Evolutionary conservation across 2,113 vertebrate genomes (phyloP), one percentile per base, ranked within the genome.

Genomic region (Bungarus multicinctus): DNA sequence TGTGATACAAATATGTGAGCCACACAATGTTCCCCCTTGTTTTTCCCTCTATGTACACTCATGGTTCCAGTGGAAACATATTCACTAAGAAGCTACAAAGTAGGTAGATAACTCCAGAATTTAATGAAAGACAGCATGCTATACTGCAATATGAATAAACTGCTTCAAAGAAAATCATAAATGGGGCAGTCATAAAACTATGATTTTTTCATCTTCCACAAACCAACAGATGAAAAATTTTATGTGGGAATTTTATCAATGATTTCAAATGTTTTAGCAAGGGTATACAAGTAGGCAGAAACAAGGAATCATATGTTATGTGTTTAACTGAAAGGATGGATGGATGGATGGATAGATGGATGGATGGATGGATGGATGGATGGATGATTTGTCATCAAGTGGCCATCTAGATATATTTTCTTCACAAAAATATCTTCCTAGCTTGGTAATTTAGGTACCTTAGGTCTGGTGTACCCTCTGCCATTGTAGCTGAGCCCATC

Each of bases 31-130:
- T 39, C 16, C 16, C 69, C 16, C 6, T 81, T 81, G 18, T 18
- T 81, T 1, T 25, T 93, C 85, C 5, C 85, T 93, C 93, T 69
- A 16, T 91, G 7, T 3, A 86, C 20, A 54, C 89, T 50, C 18
- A 64, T 52, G 92, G 93, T 94, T 94, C 53, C 50, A 92, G 34
- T 16, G 16, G 16, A 34, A 57, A 87, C 94, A 58, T 2, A 60
- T 90, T 90, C 60, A 43, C 5, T 92, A 34, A 92, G 34, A 93
- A 93, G 4, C 87, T 93, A 81, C 39, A 30, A 45, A 3, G 85
- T 85, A 25, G 25, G 55, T n/a, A 43, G 18, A 27, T 85, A 91
- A 27, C 81, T 91, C 69, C 89, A 85, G 52, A 90, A 90, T 88
- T 92, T 69, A 91, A 47, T 16, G 52, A 85, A 25, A 47, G 43